These are phyloP conservation scores for Cottus gobio DNA, from an alignment of 2,113 vertebrate species.

Conservation along the genomic window DNA sequence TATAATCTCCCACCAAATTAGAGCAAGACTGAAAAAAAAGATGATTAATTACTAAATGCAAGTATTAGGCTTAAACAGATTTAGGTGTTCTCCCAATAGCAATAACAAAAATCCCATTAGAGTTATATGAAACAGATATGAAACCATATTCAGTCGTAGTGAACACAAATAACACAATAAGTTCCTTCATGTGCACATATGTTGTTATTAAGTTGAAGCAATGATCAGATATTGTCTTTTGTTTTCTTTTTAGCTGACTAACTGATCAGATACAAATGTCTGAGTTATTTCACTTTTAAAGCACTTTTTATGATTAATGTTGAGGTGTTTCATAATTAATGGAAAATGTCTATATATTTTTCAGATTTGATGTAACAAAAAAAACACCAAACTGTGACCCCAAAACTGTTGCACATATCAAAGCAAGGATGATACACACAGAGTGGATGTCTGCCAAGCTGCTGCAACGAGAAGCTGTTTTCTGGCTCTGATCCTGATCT, in stretches of 20 bases:
- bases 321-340: background rate
- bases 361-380: background rate
- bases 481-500: slow-evolving; percentile 50
- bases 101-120: no score
- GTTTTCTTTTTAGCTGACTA: background rate
- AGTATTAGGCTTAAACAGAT: background rate
- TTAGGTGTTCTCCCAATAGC: background rate
- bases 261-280: background rate
- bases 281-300: background rate
- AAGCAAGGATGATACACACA: slow-evolving; percentile 22
- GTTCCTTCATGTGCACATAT: background rate
- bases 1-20: background rate
- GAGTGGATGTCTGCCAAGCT: slow-evolving; percentile 39
- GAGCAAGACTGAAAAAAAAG: background rate
- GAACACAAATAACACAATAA: background rate
- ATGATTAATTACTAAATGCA: no score
- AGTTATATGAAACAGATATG: background rate
- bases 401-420: slow-evolving; percentile 14
- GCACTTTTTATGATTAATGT: background rate
- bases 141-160: background rate
- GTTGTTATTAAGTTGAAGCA: background rate
- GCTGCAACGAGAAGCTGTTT: slow-evolving; percentile 36
- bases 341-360: background rate
- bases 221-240: background rate
- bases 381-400: background rate